These are phyloP conservation scores for Lytechinus variegatus DNA, from an alignment of 35 echinoderm and acorn worm genomes.

Conservation along the genomic window DNA sequence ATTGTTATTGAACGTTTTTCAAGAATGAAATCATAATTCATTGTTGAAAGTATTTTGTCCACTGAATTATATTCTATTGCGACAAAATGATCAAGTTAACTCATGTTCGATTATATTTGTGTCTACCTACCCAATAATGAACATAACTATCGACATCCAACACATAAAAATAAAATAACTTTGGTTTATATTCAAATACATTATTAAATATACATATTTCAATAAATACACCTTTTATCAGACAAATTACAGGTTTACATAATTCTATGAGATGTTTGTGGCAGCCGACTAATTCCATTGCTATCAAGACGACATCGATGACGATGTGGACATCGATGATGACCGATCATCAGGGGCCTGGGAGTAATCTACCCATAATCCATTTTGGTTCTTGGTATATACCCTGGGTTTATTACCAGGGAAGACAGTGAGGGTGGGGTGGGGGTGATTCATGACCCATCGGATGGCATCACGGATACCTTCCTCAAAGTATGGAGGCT, in stretches of 20 bases:
- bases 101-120: neutral
- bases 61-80: neutral
- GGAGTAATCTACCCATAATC: conserved; percentile 12
- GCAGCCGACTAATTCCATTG: neutral
- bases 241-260: neutral
- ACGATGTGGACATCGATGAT: neutral
- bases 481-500: conserved; percentile 60
- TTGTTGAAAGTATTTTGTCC: neutral
- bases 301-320: neutral
- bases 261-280: neutral
- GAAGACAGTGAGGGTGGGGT: conserved; percentile 42
- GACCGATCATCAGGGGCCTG: neutral
- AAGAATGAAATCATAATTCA: neutral
- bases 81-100: neutral
- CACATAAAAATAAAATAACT: neutral
- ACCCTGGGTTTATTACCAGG: conserved; percentile 42
- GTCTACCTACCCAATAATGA: neutral
- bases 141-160: neutral
- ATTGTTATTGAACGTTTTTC: neutral
- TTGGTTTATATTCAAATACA: neutral
- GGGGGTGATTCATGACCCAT: conserved; percentile 52
- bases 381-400: conserved; percentile 43
- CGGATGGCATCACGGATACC: conserved; percentile 49
- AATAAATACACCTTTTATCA: neutral
- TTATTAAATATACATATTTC: neutral